A percentile compares a stretch with the other conserved stretches of the same genome.
Conservation (phyloP, 2,113 vertebrate species). For the Mirza zaza region DNA sequence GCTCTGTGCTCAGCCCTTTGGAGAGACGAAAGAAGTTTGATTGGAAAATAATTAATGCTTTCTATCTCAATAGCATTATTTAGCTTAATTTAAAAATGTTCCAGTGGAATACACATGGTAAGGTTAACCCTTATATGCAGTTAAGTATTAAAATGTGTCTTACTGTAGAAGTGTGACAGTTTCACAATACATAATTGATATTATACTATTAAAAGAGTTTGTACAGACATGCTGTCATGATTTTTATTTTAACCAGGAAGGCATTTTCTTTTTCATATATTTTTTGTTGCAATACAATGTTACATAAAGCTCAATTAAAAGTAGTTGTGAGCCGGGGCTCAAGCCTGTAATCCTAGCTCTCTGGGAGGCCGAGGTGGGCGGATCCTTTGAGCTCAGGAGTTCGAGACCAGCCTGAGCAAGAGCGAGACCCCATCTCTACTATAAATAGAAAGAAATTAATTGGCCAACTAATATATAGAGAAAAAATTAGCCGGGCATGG, state of each 20-base stretch:
- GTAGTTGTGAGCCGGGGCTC: too few relatives aligned
- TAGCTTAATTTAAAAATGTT: slow-evolving; percentile 47
- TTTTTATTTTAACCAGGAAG: slow-evolving; percentile 27
- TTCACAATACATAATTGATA: not conserved
- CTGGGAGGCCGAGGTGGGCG: too few relatives aligned
- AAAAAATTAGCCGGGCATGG: too few relatives aligned
- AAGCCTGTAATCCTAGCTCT: too few relatives aligned
- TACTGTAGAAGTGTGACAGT: not conserved
- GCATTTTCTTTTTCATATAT: slow-evolving; percentile 22
- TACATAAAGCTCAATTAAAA: not conserved
- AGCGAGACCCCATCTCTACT: too few relatives aligned
- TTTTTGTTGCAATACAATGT: not conserved
- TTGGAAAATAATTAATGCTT: slow-evolving; percentile 27
- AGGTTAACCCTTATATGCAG: not conserved
- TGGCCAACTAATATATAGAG: too few relatives aligned
- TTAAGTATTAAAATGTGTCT: not conserved
- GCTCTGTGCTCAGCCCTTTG: not conserved
- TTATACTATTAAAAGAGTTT: slow-evolving; percentile 28
- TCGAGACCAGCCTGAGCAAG: too few relatives aligned
- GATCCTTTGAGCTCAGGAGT: too few relatives aligned
- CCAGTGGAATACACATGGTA: not conserved
- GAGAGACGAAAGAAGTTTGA: not conserved
- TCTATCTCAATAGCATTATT: not conserved
- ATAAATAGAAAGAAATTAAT: too few relatives aligned
- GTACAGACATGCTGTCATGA: not conserved